Evolutionary conservation across 1,140 invertebrate genomes (phyloP).

Genomic region (Ostrea denselamellosa): DNA sequence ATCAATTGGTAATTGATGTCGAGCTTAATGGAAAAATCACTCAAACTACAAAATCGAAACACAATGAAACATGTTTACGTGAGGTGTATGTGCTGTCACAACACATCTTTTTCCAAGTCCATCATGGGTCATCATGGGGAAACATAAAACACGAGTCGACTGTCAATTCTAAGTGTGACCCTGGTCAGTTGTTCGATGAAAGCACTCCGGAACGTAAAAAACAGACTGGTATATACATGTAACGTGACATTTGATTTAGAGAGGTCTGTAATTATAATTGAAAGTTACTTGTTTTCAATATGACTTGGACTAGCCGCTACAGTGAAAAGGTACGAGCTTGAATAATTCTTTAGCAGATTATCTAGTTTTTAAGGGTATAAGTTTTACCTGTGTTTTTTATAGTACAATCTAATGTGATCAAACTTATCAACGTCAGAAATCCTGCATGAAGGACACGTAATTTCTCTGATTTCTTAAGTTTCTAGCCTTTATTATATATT

Average conservation of each 20-base stretch:
- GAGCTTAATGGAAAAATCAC: neutral
- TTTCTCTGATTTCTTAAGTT: no score
- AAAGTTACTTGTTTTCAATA: neutral
- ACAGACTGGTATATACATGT: neutral
- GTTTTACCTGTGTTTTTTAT: neutral
- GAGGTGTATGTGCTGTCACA: neutral
- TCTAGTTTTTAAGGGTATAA: neutral
- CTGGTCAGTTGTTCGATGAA: neutral
- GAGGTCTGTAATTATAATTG: neutral
- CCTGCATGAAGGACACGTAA: no score
- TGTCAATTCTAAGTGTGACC: constrained; percentile 29
- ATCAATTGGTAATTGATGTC: neutral
- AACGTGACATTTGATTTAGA: neutral
- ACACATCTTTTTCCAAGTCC: neutral
- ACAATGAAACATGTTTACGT: neutral
- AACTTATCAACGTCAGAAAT: no score
- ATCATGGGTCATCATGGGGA: neutral
- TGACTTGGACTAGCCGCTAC: constrained; percentile 37
- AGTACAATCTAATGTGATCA: no score
- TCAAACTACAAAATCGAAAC: neutral
- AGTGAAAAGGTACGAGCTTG: constrained; percentile 41
- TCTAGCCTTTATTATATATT: no score
- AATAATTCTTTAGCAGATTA: no score
- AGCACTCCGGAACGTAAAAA: neutral
- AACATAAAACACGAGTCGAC: constrained; percentile 17